Percentiles rank a stretch among this genome's conserved stretches.
Conservation (phyloP, 2,888 invertebrate species). For the Harpalus rufipes region DNA sequence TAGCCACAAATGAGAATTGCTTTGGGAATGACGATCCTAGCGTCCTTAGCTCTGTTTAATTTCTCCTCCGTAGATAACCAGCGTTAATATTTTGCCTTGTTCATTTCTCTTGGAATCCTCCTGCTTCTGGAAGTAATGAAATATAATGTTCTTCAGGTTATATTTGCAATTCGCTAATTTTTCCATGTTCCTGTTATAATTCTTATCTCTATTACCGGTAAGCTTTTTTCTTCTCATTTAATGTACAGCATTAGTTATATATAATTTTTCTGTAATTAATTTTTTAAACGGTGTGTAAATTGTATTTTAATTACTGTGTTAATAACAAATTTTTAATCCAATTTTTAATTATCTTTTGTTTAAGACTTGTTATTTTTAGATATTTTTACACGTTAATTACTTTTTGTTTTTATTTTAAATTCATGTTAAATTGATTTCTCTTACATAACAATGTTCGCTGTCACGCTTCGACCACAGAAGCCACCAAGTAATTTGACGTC, state of each 20-base stretch:
- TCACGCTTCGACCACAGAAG: background rate
- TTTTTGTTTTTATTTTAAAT: conserved; percentile 4
- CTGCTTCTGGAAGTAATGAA: background rate
- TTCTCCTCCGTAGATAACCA: background rate
- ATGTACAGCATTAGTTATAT: background rate
- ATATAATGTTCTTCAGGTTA: background rate
- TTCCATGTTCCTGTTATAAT: conserved; percentile 1
- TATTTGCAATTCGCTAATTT: conserved; percentile 29
- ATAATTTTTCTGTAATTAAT: background rate
- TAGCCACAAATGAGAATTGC: background rate
- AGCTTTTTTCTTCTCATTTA: background rate
- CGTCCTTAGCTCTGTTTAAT: background rate
- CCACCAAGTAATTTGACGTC: background rate
- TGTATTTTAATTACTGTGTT: background rate
- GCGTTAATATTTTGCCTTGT: background rate
- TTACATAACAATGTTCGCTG: background rate
- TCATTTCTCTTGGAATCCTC: background rate
- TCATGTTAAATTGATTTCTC: background rate
- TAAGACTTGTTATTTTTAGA: background rate
- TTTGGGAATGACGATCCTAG: too few relatives aligned
- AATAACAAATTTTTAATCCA: conserved; percentile 21
- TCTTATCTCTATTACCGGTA: background rate
- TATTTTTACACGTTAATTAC: background rate
- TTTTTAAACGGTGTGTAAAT: background rate
- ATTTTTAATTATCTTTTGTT: conserved; percentile 16